Percentiles rank a stretch among this genome's conserved stretches.
Conservation (phyloP, 2,888 invertebrate species). For the Lasius fuliginosus region DNA sequence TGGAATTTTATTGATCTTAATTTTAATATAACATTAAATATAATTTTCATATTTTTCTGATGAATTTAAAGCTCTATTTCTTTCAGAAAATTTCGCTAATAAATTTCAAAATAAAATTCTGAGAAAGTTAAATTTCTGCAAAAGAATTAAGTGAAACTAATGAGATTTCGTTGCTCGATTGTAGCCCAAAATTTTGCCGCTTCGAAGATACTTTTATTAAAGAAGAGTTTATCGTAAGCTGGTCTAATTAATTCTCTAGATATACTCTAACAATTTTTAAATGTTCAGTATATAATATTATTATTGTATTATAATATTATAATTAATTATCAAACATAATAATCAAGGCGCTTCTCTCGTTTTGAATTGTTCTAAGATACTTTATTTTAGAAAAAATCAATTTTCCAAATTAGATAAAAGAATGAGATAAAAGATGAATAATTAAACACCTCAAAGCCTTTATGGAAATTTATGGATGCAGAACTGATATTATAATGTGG, state of each 20-base stretch:
- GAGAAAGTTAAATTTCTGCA: neutral
- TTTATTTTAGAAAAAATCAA: slow-evolving; percentile 9
- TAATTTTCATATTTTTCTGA: neutral
- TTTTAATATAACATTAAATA: neutral
- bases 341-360: neutral
- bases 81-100: neutral
- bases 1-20: neutral
- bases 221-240: neutral
- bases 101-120: neutral
- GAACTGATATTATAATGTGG: slow-evolving; percentile 68
- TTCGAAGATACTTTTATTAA: neutral
- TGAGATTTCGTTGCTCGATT: neutral
- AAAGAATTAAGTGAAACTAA: neutral
- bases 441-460: neutral
- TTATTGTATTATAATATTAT: neutral
- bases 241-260: neutral
- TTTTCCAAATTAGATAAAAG: neutral
- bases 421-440: neutral
- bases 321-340: neutral
- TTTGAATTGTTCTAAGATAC: neutral
- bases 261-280: neutral
- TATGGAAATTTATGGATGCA: slow-evolving; percentile 50
- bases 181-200: neutral
- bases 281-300: neutral
- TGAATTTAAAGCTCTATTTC: neutral